Evolutionary conservation across 2,888 invertebrate genomes (phyloP).

Genomic region (Amitus sp.): DNA sequence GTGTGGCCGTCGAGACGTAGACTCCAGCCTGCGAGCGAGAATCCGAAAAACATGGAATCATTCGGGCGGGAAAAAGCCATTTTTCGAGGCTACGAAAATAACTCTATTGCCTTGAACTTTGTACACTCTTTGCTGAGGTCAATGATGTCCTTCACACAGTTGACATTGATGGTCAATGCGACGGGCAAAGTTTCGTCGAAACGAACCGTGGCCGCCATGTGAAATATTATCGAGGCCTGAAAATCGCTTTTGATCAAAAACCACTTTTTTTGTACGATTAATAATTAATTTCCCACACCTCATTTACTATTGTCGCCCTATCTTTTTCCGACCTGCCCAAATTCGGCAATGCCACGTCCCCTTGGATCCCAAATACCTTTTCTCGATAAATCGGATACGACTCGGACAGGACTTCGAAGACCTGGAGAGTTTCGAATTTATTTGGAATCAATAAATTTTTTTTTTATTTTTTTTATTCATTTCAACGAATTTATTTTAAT

Average conservation of each 20-base stretch:
- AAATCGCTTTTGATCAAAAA: slow-evolving; percentile 1
- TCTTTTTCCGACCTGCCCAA: slow-evolving; percentile 63
- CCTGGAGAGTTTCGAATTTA: too few species aligned
- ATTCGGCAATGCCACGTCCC: slow-evolving; percentile 60
- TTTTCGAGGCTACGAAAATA: too few species aligned
- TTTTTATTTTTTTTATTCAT: too few species aligned
- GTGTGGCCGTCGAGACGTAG: slow-evolving; percentile 81
- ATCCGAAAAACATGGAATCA: too few species aligned
- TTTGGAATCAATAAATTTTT: too few species aligned
- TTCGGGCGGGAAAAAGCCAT: not conserved
- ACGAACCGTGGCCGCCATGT: slow-evolving; percentile 34
- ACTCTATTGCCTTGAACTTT: slow-evolving; percentile 31
- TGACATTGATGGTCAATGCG: slow-evolving; percentile 25
- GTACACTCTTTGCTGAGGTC: slow-evolving; percentile 28
- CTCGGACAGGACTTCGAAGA: slow-evolving; percentile 44
- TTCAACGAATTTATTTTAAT: too few species aligned
- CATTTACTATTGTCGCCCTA: slow-evolving; percentile 39
- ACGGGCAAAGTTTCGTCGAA: slow-evolving; percentile 30
- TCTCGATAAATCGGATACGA: slow-evolving; percentile 55
- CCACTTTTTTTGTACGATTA: too few species aligned
- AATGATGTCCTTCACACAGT: slow-evolving; percentile 28
- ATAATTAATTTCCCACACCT: slow-evolving; percentile 19
- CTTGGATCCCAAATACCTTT: slow-evolving; percentile 61
- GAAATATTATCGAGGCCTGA: slow-evolving; percentile 36
- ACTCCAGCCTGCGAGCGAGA: slow-evolving; percentile 70